Base-by-base conservation (phyloP, 2,888 invertebrate genomes). In the Blastobasis adustella region DNA sequence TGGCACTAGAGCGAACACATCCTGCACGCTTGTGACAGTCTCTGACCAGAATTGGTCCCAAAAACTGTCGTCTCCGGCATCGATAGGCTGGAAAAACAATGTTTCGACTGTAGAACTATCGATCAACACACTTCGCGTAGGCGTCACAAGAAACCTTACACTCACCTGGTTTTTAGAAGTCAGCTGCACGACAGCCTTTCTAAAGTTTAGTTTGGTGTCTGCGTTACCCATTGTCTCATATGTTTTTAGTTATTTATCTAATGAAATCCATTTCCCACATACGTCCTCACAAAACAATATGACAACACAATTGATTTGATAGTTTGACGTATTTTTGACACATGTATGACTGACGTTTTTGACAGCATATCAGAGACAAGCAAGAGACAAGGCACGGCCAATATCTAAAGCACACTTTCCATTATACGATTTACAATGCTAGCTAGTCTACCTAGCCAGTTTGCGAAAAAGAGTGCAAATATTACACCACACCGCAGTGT, bases 41-140 rank as follows among this genome's bases (percentile, higher is more conserved):
- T 98, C 98, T 45, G 96, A 95, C 99, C 99, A 99, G 76, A 99
- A 98, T 81, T 99, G 98, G 73, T 98, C 97, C 99, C 99, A 99
- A 81, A 99, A 99, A 50, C 91, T 90, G 65, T 98, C 96, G 76
- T 99, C 97, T 54, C 90, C 91, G 37, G 96, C 93, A 79, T 98
- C 98, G 61, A 99, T 96, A 50, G 96, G 95, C 97, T 97, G 71
- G 74, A 67, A 72, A 57, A 66, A 66, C 60, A 49, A 64, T 42
- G 10, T 61, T 68, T 63, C 55, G 70, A 71, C 66, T 65, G 45
- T 41, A 54, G 59, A 54, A 37, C 54, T 58, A 56, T 47, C 55
- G 49, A 54, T 46, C 53, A 44, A 55, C 56, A 54, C 49, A 55
- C 9, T 6, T 42, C 10, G 42, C 42, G 42, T 42, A 10, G 42